Conservation (phyloP, 2,113 vertebrate species). For the Ammodytes dubius region DNA sequence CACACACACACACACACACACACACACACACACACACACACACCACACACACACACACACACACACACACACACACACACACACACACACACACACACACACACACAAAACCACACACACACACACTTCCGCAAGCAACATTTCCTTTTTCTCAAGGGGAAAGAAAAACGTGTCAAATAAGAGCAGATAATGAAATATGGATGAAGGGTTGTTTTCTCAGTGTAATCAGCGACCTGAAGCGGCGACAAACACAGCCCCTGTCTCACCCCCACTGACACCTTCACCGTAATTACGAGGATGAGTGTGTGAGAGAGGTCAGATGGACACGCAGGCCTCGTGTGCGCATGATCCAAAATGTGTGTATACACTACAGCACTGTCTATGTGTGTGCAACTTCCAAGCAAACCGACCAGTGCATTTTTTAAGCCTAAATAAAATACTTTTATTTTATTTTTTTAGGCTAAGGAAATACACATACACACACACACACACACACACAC, state of each 20-base stretch:
- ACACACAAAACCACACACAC: too few relatives aligned
- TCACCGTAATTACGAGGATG: constrained; percentile 72
- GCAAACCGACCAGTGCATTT: background rate
- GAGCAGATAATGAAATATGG: constrained; percentile 60
- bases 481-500: too few relatives aligned
- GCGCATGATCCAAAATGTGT: constrained; percentile 59
- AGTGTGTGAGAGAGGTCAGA: constrained; percentile 75
- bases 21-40: too few relatives aligned
- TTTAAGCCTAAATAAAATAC: constrained; percentile 1
- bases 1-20: too few relatives aligned
- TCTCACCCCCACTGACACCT: constrained; percentile 69
- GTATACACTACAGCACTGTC: background rate
- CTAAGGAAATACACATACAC: background rate
- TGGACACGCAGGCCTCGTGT: constrained; percentile 57
- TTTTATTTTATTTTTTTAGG: background rate
- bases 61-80: too few relatives aligned
- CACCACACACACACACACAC: too few relatives aligned
- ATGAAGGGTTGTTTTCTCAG: constrained; percentile 54
- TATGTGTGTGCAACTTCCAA: background rate
- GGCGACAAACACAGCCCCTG: constrained; percentile 45
- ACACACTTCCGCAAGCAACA: background rate
- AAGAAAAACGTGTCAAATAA: constrained; percentile 35
- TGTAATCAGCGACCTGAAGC: constrained; percentile 66
- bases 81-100: too few relatives aligned
- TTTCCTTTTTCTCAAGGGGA: constrained; percentile 32